A percentile compares a stretch with the other conserved stretches of the same genome.
Conservation (phyloP, 2,113 vertebrate species). For the Microtus richardsoni region DNA sequence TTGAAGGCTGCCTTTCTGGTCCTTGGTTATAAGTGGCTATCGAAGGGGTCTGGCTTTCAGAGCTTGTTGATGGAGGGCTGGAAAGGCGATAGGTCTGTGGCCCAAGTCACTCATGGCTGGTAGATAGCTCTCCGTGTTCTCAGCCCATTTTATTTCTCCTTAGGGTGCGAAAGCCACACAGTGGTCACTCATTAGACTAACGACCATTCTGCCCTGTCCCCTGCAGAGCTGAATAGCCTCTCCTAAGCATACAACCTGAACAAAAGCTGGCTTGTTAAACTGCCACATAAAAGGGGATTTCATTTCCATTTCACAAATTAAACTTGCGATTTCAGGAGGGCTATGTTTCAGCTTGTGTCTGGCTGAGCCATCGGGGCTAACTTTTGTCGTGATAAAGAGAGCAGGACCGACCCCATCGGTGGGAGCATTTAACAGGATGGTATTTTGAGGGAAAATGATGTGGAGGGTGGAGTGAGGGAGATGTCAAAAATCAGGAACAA, state of each 20-base stretch:
- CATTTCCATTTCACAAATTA: not conserved
- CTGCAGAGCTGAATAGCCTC: not conserved
- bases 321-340: not conserved
- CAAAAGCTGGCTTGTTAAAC: not conserved
- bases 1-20: not conserved
- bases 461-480: not conserved
- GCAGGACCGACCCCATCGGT: not conserved
- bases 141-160: not conserved
- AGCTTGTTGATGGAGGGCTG: not conserved
- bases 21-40: rapidly evolving
- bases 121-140: not conserved
- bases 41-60: rapidly evolving
- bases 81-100: not conserved
- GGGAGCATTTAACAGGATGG: not conserved
- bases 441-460: not conserved
- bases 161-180: not conserved
- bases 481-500: constrained; percentile 52
- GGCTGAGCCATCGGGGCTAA: not conserved
- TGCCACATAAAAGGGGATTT: not conserved
- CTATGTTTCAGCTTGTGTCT: not conserved
- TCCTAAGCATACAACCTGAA: not conserved
- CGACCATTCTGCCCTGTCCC: rapidly evolving
- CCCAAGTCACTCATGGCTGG: not conserved
- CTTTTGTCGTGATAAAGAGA: not conserved
- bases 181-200: not conserved